A percentile compares a stretch with the other conserved stretches of the same genome.
These are phyloP conservation scores for Eilema griseolum DNA, from an alignment of 2,888 invertebrate species.

Conservation along the genomic window DNA sequence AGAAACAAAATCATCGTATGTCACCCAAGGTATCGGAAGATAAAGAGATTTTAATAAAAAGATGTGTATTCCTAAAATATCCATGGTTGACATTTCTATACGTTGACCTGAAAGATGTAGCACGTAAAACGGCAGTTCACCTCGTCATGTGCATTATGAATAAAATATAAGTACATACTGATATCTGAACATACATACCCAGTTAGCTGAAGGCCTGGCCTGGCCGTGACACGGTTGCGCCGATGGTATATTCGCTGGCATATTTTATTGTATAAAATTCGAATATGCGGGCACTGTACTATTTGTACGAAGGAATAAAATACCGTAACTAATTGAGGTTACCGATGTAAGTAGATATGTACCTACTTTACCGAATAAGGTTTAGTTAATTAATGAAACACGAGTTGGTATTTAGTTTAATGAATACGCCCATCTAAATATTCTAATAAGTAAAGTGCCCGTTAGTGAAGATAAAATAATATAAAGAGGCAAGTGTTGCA, in stretches of 20 bases:
- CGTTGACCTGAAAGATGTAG: constrained; percentile 56
- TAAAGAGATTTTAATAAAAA: background rate
- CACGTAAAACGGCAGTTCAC: constrained; percentile 60
- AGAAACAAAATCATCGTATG: no score
- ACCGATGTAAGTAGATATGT: background rate
- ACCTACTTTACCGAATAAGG: background rate
- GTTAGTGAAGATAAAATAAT: background rate
- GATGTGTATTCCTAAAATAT: constrained; percentile 22
- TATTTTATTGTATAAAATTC: constrained; percentile 34
- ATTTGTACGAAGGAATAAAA: background rate
- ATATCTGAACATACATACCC: constrained; percentile 56
- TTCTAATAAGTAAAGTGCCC: background rate
- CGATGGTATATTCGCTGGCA: constrained; percentile 57
- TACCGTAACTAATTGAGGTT: constrained; percentile 12
- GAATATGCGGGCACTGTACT: constrained; percentile 32
- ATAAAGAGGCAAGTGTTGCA: no score
- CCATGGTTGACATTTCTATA: background rate
- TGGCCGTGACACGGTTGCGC: constrained; percentile 74
- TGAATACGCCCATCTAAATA: background rate
- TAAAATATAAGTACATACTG: constrained; percentile 62
- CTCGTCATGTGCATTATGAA: constrained; percentile 67
- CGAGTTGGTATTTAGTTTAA: background rate
- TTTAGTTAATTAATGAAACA: background rate
- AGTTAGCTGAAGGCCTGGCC: constrained; percentile 72
- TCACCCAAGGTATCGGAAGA: no score